Evolutionary conservation across 92 coral and sea anemone genomes (phyloP).

Genomic region (Plumapathes pennacea): DNA sequence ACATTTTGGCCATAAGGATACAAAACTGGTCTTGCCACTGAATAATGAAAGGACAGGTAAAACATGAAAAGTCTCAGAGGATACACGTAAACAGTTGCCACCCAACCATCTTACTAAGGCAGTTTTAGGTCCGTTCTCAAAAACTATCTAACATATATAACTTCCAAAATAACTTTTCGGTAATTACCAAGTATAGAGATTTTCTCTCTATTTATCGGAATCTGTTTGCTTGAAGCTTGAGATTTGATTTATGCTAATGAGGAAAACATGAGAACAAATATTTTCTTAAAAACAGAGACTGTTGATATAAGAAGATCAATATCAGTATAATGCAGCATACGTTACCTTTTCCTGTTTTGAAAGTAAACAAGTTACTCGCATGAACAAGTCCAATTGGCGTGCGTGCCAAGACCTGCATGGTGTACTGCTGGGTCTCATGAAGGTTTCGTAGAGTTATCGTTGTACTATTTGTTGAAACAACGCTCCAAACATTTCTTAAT

Average conservation of each 20-base stretch:
- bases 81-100: too few relatives aligned
- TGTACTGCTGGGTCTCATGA: neutral
- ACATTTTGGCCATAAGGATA: constrained; percentile 23
- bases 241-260: too few relatives aligned
- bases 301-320: too few relatives aligned
- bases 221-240: too few relatives aligned
- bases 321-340: too few relatives aligned
- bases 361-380: neutral
- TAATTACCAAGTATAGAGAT: too few relatives aligned
- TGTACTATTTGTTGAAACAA: neutral
- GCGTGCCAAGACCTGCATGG: neutral
- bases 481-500: neutral
- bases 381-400: constrained; percentile 1
- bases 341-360: neutral
- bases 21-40: constrained; percentile 16
- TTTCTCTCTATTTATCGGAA: too few relatives aligned
- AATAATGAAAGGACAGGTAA: neutral
- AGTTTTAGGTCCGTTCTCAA: neutral
- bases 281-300: too few relatives aligned
- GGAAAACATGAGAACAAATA: too few relatives aligned
- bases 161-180: too few relatives aligned
- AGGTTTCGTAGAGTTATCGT: neutral
- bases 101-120: too few relatives aligned
- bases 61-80: too few relatives aligned
- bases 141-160: neutral